A percentile compares a stretch with the other conserved stretches of the same genome.
phyloP scores from a whole-genome alignment of 2,113 vertebrate genomes.

The Brevimyrus niger region DNA sequence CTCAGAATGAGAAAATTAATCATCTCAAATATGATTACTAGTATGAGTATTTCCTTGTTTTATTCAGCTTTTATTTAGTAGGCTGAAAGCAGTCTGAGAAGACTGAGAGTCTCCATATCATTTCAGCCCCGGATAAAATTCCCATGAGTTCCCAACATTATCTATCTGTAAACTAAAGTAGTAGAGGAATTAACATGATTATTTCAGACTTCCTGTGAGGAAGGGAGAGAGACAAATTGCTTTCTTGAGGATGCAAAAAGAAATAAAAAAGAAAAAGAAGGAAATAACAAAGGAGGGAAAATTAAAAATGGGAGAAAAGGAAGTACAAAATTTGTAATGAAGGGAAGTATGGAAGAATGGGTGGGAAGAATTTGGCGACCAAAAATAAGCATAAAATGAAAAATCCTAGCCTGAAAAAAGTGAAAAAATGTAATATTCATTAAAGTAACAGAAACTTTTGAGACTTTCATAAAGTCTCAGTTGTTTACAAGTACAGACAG shows the following conservation, averaged over 20 bases:
- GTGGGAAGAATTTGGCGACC: background rate
- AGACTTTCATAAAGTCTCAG: background rate
- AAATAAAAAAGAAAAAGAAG: slow-evolving; percentile 13
- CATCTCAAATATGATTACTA: background rate
- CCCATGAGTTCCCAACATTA: background rate
- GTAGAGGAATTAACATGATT: background rate
- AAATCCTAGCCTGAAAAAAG: background rate
- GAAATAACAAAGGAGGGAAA: background rate
- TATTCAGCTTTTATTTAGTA: background rate
- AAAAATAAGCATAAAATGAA: background rate
- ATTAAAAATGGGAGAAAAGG: slow-evolving; percentile 10
- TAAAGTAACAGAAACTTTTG: background rate
- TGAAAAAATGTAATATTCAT: background rate
- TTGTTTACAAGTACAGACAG: background rate
- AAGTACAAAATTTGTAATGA: background rate
- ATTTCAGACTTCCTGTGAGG: slow-evolving; percentile 1
- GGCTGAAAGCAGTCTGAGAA: background rate
- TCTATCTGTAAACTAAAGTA: background rate
- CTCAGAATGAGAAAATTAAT: background rate
- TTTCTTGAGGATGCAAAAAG: background rate
- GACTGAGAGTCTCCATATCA: background rate
- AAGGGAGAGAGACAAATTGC: slow-evolving; percentile 7
- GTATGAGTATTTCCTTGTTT: background rate
- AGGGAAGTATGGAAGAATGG: background rate
- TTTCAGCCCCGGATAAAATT: background rate